A percentile compares a stretch with the other conserved stretches of the same genome.
phyloP scores from a whole-genome alignment of 2,888 invertebrate species.

The Idaea dimidiata region DNA sequence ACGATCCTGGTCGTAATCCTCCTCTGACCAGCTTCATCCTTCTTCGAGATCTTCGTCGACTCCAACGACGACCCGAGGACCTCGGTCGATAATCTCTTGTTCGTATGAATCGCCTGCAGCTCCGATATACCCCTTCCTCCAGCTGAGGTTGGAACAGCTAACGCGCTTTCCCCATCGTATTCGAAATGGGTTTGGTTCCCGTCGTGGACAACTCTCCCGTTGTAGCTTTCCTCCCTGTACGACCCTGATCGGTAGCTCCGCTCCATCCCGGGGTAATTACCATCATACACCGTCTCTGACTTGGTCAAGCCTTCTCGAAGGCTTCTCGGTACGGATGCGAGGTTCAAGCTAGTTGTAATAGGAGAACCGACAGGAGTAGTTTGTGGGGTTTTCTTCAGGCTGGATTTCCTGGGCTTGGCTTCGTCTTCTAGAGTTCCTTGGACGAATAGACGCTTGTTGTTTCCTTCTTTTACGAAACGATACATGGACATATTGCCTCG shows the following conservation, averaged over 20 bases:
- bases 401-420: conserved; percentile 74
- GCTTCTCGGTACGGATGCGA: conserved; percentile 79
- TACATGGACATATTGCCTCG: conserved; percentile 85
- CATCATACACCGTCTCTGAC: conserved; percentile 75
- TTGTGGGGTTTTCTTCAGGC: conserved; percentile 68
- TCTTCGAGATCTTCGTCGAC: conserved; percentile 90
- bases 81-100: conserved; percentile 91
- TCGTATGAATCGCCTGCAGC: conserved; percentile 90
- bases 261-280: conserved; percentile 73
- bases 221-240: conserved; percentile 68
- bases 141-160: conserved; percentile 68
- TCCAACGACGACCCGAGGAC: conserved; percentile 92
- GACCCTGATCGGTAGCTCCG: conserved; percentile 65
- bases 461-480: conserved; percentile 87
- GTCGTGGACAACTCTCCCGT: conserved; percentile 71
- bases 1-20: conserved; percentile 93
- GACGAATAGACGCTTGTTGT: conserved; percentile 86
- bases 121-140: conserved; percentile 74
- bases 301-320: conserved; percentile 75
- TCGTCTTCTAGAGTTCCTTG: conserved; percentile 86
- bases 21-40: conserved; percentile 88
- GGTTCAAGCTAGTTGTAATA: conserved; percentile 82
- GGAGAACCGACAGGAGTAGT: conserved; percentile 79
- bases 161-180: conserved; percentile 68
- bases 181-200: conserved; percentile 78